Base-by-base conservation (phyloP, 2,113 vertebrate genomes). In the Channa maculata region DNA sequence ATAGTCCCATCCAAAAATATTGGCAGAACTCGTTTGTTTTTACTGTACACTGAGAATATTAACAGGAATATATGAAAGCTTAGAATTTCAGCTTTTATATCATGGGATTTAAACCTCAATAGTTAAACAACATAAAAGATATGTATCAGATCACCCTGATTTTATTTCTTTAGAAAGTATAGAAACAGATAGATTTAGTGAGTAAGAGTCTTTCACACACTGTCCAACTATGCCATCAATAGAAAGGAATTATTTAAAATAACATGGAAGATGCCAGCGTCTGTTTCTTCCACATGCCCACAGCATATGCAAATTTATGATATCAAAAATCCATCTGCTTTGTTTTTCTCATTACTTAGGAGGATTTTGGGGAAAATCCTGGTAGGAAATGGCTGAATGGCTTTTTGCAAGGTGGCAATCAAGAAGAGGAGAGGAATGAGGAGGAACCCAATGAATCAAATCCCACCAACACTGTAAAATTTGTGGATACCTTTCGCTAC, bases 401-500 rank as follows among this genome's bases (percentile, higher is more conserved):
- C 44, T 91, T 95, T 79, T 53, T 94, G 63, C 90, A 83, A 44
- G 12, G 58, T 45, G 63, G 13, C 33, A 4, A 15, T 41, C 5
- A 49, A 43, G 66, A 84, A 6, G 24, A 65, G 5, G 51, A 78
- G 37, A 51, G 15, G 0, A 39, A 36, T 8, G 79, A 74, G n/a
- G 75, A 87, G 9, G 46, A 84, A 6, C 1, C 6, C 0, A 41
- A 72, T 3, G 80, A 76, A 14, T 67, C 61, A 9, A 77, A 69
- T 15, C 24, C 53, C 13, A 4, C 2, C 45, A 15, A 44, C 1
- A 5, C 53, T 2, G 94, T 94, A 2, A 91, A 84, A 39, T 97
- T 98, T 65, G 79, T 96, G 1, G 96, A 97, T 67, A 94, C 90
- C 5, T 97, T 95, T 87, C 95, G 96, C 5, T 89, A 82, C 83